Base-by-base conservation (phyloP, 1,140 invertebrate genomes). In the Caenorhabditis inopinata region DNA sequence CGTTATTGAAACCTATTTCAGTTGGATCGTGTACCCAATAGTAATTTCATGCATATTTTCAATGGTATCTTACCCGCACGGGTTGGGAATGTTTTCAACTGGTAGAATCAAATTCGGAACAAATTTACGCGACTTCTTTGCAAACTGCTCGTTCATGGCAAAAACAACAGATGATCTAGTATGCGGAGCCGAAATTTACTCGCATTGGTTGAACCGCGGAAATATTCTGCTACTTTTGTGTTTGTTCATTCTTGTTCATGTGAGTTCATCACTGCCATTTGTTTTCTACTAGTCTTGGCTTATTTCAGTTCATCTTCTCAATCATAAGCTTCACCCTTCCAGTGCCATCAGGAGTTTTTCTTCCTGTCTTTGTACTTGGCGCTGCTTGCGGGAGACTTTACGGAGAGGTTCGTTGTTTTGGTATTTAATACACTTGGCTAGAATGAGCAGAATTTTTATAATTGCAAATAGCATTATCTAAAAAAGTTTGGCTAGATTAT, bases 261-360 rank as follows among this genome's bases (percentile, higher is more conserved):
- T 79, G 25, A 51, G 73, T 47, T 68, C 27, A 2, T 2, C 7
- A 14, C 3, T 6, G 0, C 0, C 27, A 12, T 21, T 32, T 18
- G n/a, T 14, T 23, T 53, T 21, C 1, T 23, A 53, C n/a, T 51
- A 2, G n/a, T 18, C 12, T 18, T 25, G 0, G 21, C n/a, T 12
- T 18, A 25, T 87, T 83, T 79, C 91, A 98, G 95, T 97, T 96
- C 89, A 91, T 96, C 84, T 93, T 96, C 84, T 94, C 94, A 14
- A 95, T 97, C 83, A 92, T 98, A 79, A 94, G 95, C 62, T 97
- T 95, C 49, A 98, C 97, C 0, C 92, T 98, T 62, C 96, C 96
- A 0, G 94, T 97, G 21, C 95, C 96, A 2, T 94, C 94, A 86
- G 96, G 91, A 32, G 88, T 87, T 79, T 88, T 88, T 47, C 86